Evolutionary conservation across 92 coral and sea anemone genomes (phyloP).

Genomic region (Pocillopora meandrina): DNA sequence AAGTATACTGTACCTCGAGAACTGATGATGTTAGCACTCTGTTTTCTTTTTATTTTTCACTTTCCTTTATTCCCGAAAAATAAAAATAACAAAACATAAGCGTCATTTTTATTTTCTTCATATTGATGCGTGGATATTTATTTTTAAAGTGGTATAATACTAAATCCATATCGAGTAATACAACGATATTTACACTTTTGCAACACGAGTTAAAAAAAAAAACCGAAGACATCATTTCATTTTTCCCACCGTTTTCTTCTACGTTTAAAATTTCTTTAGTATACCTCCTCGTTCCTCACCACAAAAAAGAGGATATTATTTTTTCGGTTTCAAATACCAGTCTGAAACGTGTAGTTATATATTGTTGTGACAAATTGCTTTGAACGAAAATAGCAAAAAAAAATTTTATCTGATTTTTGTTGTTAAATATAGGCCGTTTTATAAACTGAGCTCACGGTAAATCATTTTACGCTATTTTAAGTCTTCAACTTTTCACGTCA

Average conservation of each 20-base stretch:
- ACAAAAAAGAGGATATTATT: no score
- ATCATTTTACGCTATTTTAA: background rate
- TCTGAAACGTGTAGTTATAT: background rate
- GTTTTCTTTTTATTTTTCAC: no score
- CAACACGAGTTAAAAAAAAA: background rate
- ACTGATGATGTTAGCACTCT: no score
- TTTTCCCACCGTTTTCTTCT: background rate
- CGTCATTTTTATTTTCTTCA: background rate
- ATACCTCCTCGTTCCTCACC: background rate
- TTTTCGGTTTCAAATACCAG: background rate
- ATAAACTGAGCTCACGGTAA: background rate
- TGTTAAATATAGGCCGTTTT: background rate
- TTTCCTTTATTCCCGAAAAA: no score
- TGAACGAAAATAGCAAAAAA: background rate
- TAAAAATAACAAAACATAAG: no score
- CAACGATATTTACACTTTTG: background rate
- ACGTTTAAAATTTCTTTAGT: no score
- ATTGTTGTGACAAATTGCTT: no score
- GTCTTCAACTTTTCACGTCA: background rate
- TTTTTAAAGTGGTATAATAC: background rate
- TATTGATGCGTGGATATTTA: background rate
- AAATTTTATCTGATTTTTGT: background rate
- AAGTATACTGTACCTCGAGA: no score
- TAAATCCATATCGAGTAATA: background rate
- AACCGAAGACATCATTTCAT: background rate